Base-by-base conservation (phyloP, 2,113 vertebrate species). In the Lonchura striata region DNA sequence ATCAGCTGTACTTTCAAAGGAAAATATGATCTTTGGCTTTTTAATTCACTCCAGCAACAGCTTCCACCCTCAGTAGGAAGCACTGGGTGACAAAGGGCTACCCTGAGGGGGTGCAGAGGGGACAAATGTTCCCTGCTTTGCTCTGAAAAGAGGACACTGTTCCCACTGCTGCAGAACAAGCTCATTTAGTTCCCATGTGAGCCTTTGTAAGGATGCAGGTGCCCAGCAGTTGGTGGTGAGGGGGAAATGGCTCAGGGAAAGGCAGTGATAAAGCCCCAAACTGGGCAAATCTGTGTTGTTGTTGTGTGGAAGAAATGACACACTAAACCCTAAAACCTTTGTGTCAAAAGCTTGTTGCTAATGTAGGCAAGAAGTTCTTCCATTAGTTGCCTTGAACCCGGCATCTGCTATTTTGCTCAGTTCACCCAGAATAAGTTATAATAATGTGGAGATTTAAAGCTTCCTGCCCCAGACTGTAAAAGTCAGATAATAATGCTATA, bases 351-450 rank as follows among this genome's bases (percentile, higher is more conserved):
- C 31, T 6, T 41, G 8, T n/a, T 69, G 7, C 16, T 46, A 33
- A 2, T 16, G 4, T 21, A 68, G 44, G 8, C 27, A 66, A 53
- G 25, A 83, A 54, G 15, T 13, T 52, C 12, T n/a, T 35, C 39
- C 14, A 1, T 5, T 41, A 27, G 18, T 21, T 69, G 57, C 11
- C 27, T 5, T 30, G 22, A 81, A 91, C 47, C 5, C 18, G 49
- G 1, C 7, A 28, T 0, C 1, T 11, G 10, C 1, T 60, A 1
- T 56, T 75, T 71, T 27, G 3, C 5, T 54, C 30, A 37, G 2
- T 59, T 90, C 13, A 37, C 7, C 54, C 11, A 63, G 69, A 84
- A 39, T 22, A 63, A 18, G 6, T 44, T 25, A 30, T 3, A 59
- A 12, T 23, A 47, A 44, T 7, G 12, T 21, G 33, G 21, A 64